Evolutionary conservation across 2,113 vertebrate genomes (phyloP).

Genomic region (Bubalus kerabau): DNA sequence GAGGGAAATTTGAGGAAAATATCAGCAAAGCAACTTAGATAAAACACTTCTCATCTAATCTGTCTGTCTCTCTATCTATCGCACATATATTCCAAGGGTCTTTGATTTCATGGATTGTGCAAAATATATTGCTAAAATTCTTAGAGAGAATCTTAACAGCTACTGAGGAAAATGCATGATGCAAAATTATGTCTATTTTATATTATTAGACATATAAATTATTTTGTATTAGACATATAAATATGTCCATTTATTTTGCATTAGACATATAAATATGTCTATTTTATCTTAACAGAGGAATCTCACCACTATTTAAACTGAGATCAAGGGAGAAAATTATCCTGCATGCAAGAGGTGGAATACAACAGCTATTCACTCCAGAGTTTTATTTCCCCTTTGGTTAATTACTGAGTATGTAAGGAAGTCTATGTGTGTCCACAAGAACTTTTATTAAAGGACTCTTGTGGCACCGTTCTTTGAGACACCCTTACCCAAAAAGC

Average conservation of each 20-base stretch:
- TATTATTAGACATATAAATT: background rate
- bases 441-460: conserved; percentile 1
- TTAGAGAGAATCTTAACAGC: conserved; percentile 22
- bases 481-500: background rate
- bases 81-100: background rate
- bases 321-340: background rate
- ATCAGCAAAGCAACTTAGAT: background rate
- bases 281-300: conserved; percentile 9
- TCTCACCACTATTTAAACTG: background rate
- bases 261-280: background rate
- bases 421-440: background rate
- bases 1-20: background rate
- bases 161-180: background rate
- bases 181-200: background rate
- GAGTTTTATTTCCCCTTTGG: conserved; percentile 43
- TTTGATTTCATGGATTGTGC: background rate
- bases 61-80: background rate
- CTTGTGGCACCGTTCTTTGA: background rate
- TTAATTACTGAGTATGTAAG: conserved; percentile 43
- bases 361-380: background rate
- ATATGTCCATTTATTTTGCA: background rate
- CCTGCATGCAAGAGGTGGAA: background rate
- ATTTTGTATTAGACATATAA: background rate
- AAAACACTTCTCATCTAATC: background rate
- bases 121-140: background rate